Evolutionary conservation across 2,113 vertebrate genomes (phyloP).

Genomic region (Tonatia bakeri): DNA sequence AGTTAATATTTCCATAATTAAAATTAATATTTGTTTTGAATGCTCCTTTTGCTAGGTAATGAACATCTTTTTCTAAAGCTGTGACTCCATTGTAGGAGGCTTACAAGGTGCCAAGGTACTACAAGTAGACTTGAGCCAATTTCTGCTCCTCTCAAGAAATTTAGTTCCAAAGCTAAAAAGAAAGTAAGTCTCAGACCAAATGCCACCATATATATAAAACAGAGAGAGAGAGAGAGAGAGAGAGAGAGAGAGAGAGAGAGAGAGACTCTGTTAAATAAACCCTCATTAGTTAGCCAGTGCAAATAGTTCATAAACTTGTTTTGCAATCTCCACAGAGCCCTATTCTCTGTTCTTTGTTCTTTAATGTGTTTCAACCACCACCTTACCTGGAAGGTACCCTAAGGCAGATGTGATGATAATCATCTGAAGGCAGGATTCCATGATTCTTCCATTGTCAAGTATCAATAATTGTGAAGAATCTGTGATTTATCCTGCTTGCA

Average conservation of each 20-base stretch:
- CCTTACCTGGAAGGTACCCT: not conserved
- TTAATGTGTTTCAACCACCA: not conserved
- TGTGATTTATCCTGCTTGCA: not conserved
- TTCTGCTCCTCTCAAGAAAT: not conserved
- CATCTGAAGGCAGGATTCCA: not conserved
- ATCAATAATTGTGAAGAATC: not conserved
- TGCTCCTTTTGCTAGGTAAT: not conserved
- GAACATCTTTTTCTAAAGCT: not conserved
- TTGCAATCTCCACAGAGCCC: not conserved
- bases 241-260: no score
- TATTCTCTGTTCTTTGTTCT: not conserved
- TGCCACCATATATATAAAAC: not conserved
- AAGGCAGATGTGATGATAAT: not conserved
- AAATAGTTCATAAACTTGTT: not conserved
- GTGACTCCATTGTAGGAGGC: not conserved
- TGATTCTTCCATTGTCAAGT: not conserved
- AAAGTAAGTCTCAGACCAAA: not conserved
- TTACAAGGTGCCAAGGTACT: not conserved
- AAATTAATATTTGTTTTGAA: constrained; percentile 27
- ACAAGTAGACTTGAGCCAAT: not conserved
- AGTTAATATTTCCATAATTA: not conserved
- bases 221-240: no score
- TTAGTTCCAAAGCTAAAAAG: not conserved
- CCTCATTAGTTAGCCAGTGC: not conserved
- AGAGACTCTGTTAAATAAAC: not conserved